Evolutionary conservation across 2,797 vertebrate species (phyloP).

Genomic region (Sarcophilus harrisii): DNA sequence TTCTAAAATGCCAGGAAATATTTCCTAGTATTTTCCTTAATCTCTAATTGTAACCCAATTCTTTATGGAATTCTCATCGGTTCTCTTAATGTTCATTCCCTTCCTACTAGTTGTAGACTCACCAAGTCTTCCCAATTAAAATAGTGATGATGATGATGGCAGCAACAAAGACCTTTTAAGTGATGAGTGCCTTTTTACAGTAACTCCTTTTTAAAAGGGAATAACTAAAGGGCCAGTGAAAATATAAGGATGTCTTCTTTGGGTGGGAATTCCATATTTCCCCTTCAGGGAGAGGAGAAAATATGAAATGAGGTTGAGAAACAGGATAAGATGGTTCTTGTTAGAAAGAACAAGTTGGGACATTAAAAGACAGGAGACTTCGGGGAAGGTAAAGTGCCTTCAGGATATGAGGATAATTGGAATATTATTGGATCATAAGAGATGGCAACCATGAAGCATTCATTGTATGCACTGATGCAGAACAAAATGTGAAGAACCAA

Average conservation of each 20-base stretch:
- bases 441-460: not conserved
- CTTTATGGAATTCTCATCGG: not conserved
- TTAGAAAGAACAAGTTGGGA: not conserved
- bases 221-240: not conserved
- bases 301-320: not conserved
- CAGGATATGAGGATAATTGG: not conserved
- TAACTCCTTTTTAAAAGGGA: not conserved
- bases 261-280: not conserved
- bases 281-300: not conserved
- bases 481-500: not conserved
- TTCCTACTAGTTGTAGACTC: not conserved
- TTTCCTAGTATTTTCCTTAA: not conserved
- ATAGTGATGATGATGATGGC: not conserved
- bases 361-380: not conserved
- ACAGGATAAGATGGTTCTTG: not conserved
- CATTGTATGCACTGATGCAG: not conserved
- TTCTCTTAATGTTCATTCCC: not conserved
- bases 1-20: not conserved
- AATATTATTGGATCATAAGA: not conserved
- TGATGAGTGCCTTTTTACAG: not conserved
- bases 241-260: not conserved
- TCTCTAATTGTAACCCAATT: not conserved
- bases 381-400: not conserved
- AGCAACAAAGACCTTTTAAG: not conserved
- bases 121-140: not conserved